Evolutionary conservation across 2,888 invertebrate species (phyloP).

Genomic region (Barypeithes pellucidus): DNA sequence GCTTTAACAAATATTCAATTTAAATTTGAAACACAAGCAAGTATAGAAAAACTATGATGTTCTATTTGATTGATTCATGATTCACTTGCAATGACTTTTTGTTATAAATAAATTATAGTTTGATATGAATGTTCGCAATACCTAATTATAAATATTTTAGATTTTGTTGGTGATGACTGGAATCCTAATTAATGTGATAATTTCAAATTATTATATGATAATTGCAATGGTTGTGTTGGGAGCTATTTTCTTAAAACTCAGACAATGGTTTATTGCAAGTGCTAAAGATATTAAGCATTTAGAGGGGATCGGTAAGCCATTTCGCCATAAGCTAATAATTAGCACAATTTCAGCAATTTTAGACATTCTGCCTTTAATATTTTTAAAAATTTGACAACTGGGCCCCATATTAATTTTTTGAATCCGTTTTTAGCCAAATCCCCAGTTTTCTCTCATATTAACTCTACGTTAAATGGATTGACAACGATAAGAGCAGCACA

Average conservation of each 20-base stretch:
- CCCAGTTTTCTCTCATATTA: constrained; percentile 60
- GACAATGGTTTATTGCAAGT: constrained; percentile 78
- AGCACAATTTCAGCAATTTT: too few relatives aligned
- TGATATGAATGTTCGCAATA: too few relatives aligned
- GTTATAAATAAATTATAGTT: too few relatives aligned
- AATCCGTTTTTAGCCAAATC: constrained; percentile 58
- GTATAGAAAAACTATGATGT: too few relatives aligned
- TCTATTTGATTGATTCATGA: too few relatives aligned
- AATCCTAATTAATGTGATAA: constrained; percentile 79
- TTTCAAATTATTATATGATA: constrained; percentile 79
- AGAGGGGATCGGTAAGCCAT: constrained; percentile 70
- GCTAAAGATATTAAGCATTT: constrained; percentile 81
- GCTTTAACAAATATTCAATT: too few relatives aligned
- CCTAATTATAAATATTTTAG: constrained; percentile 71
- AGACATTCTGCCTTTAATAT: too few relatives aligned
- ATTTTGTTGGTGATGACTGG: constrained; percentile 80
- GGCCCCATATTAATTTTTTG: too few relatives aligned
- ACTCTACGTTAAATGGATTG: constrained; percentile 58
- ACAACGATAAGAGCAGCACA: constrained; percentile 58
- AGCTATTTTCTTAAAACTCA: constrained; percentile 77
- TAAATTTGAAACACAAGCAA: too few relatives aligned
- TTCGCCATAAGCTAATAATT: too few relatives aligned
- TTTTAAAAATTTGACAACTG: too few relatives aligned
- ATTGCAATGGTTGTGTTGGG: constrained; percentile 76
- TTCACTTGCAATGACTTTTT: too few relatives aligned